phyloP scores from a whole-genome alignment of 1,140 invertebrate genomes.

The Caenorhabditis latens region DNA sequence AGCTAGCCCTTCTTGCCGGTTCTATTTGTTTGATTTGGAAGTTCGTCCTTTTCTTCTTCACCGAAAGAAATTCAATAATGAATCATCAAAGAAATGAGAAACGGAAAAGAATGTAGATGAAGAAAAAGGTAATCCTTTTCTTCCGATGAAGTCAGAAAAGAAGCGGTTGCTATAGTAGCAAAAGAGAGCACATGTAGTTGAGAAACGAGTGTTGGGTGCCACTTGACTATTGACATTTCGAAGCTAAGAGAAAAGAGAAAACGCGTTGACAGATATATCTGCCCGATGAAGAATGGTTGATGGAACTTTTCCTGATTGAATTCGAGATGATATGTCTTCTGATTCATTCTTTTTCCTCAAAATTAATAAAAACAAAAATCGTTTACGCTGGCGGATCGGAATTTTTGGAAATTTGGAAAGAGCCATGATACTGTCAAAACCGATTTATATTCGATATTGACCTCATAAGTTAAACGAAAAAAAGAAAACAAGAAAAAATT shows the following conservation, averaged over 20 bases:
- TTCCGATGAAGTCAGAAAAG: constrained; percentile 24
- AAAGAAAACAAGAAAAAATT: too few species aligned
- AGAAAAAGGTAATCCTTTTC: constrained; percentile 4
- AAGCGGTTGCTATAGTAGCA: constrained; percentile 49
- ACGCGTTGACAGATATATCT: constrained; percentile 34
- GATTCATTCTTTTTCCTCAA: not conserved
- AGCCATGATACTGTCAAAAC: too few species aligned
- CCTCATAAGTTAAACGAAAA: too few species aligned
- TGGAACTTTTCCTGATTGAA: constrained; percentile 47
- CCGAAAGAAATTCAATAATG: not conserved
- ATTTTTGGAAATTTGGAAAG: too few species aligned
- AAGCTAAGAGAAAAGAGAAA: constrained; percentile 21
- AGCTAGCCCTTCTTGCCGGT: not conserved
- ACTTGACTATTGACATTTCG: constrained; percentile 37
- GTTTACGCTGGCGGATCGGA: too few species aligned
- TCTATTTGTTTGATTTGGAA: constrained; percentile 36
- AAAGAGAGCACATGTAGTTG: not conserved
- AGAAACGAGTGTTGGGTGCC: not conserved
- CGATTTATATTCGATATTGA: too few species aligned
- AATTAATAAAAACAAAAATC: too few species aligned
- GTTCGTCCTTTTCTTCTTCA: not conserved
- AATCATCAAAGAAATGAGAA: not conserved
- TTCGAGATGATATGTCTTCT: not conserved
- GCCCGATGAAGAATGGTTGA: not conserved
- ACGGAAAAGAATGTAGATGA: not conserved